Base-by-base conservation (phyloP, 1,140 invertebrate species). In the Formica selysi region DNA sequence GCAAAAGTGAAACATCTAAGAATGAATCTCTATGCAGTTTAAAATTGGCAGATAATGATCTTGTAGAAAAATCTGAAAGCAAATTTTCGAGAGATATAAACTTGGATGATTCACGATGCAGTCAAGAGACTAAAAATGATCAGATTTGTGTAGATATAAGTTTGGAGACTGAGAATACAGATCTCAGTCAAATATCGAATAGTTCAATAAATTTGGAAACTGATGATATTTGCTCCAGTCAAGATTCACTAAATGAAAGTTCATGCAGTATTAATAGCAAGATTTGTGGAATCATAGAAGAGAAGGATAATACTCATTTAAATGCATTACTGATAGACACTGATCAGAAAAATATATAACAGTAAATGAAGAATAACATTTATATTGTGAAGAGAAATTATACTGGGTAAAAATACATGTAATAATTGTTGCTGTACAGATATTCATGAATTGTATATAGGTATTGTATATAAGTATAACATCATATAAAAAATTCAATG, bases 191-290 rank as follows among this genome's bases (percentile, higher is more conserved):
- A 41, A 22, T 32, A 29, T 86, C 84, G 0, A 61, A 83, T 7
- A 89, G 51, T 57, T 89, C 65, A 0, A 32, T 85, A 54, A 48
- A 89, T 59, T 84, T 68, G 59, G 78, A 87, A 5, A n/a, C 64
- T 22, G 74, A 64, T 13, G 19, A 26, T 79, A 41, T 79, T 13
- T 79, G 57, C 10, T 86, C 65, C 10, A 79, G 67, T 54, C 78
- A 89, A 44, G 73, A 84, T 36, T 89, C 51, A 6, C 10, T 41
- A 54, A 51, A 86, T 36, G 19, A 83, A 38, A 83, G 22, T 11
- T 22, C 26, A 19, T 73, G 38, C 19, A 89, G 32, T 48, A 41
- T 57, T 11, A 64, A 44, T 2, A 51, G 61, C 16, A 86, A 11
- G 10, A 26, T 1, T 64, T 74, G 6, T 76, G 48, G 38, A 59